A percentile compares a stretch with the other conserved stretches of the same genome.
Conservation (phyloP, 2,797 vertebrate species). For the Anabacerthia variegaticeps region DNA sequence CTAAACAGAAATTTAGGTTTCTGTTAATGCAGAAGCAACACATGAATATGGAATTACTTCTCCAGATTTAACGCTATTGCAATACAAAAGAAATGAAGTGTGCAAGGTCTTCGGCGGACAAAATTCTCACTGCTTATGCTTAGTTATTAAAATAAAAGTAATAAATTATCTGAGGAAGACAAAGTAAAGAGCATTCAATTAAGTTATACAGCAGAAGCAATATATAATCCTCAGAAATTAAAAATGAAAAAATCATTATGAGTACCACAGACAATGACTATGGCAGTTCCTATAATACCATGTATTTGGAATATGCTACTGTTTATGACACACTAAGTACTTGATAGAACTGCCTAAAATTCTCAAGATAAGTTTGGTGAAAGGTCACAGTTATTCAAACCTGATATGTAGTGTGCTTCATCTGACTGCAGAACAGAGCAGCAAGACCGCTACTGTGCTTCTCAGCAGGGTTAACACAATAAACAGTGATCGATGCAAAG, state of each 20-base stretch:
- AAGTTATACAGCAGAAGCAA: not conserved
- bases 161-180: not conserved
- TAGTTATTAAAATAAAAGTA: not conserved
- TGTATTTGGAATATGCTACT: not conserved
- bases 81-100: not conserved
- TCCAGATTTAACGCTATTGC: not conserved
- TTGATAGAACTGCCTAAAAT: not conserved
- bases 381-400: not conserved
- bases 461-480: not conserved
- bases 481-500: not conserved
- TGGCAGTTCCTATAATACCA: not conserved
- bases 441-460: not conserved
- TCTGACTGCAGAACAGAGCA: not conserved
- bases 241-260: not conserved
- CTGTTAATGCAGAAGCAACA: not conserved
- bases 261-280: not conserved
- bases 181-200: not conserved
- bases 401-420: not conserved
- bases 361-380: not conserved
- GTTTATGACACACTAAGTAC: not conserved
- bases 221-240: not conserved
- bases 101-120: not conserved
- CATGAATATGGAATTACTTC: fast-evolving
- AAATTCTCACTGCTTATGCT: not conserved
- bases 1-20: not conserved